Base-by-base conservation (phyloP, 2,113 vertebrate genomes). In the Gallinago jamesoni region DNA sequence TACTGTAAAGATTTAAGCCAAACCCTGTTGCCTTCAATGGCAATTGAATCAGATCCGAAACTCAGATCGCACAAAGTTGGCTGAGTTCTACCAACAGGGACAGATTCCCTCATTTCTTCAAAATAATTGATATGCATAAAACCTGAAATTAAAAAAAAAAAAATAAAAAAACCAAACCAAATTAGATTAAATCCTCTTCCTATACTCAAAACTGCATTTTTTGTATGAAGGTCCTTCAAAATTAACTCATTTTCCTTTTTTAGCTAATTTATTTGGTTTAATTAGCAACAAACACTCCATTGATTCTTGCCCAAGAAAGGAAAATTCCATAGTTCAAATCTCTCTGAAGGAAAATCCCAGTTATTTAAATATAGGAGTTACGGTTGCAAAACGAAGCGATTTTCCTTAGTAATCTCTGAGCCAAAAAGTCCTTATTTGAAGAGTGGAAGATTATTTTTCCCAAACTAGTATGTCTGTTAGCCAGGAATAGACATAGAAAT, bases 281-380 rank as follows among this genome's bases (percentile, higher is more conserved):
- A 96, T 97, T 96, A 96, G 66, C 88, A 94, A 72, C 84, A 93
- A 94, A 83, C 78, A 91, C 48, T 63, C 67, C 10, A 5, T 52
- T 78, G 96, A 85, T 73, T 96, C 70, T 73, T 93, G 50, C 81
- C 95, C 85, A 95, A 90, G 81, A 93, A 95, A 97, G 92, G 85
- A 97, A 96, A 96, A 94, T 97, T 97, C 95, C 92, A 13, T 83
- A 89, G 78, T 82, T 96, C 84, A 81, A 56, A 87, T 57, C 67
- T 89, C 70, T 96, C 70, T 72, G 62, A 96, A 92, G 94, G 94
- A 97, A 97, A 97, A 97, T 94, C 91, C 91, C 63, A 53, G 91
- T 96, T 91, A 85, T 91, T 95, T 94, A 92, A 94, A 87, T 74
- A 82, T 63, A 92, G 90, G 92, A 96, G 94, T 95, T 88, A 84